These are phyloP conservation scores for Hippoglossus hippoglossus DNA, from an alignment of 2,797 vertebrate species.

Conservation along the genomic window DNA sequence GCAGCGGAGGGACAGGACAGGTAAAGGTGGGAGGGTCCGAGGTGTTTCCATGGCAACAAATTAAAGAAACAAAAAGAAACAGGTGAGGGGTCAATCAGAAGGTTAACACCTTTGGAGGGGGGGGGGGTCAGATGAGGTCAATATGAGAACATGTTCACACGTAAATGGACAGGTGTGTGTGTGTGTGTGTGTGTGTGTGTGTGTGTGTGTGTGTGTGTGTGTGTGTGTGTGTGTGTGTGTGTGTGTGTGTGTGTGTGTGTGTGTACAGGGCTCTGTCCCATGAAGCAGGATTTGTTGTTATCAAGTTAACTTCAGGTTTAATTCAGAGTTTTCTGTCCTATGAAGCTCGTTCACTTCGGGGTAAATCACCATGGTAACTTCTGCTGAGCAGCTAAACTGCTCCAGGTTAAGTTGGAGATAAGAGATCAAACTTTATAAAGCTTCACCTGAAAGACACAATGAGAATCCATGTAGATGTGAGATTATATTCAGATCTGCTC, in stretches of 20 bases:
- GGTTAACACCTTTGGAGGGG: slow-evolving; percentile 85
- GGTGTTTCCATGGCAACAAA: slow-evolving; percentile 93
- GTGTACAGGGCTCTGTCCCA: background rate
- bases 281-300: too few relatives aligned
- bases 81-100: slow-evolving; percentile 89
- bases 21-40: slow-evolving; percentile 87
- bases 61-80: slow-evolving; percentile 79
- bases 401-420: too few relatives aligned
- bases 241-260: background rate
- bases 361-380: too few relatives aligned
- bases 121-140: slow-evolving; percentile 50
- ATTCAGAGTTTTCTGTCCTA: too few relatives aligned
- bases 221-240: background rate
- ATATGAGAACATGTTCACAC: slow-evolving; percentile 34
- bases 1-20: slow-evolving; percentile 89
- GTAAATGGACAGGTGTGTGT: slow-evolving; percentile 6
- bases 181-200: background rate
- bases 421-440: too few relatives aligned
- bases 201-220: background rate
- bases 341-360: too few relatives aligned
- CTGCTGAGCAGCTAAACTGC: too few relatives aligned
- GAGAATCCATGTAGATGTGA: too few relatives aligned
- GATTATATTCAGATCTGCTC: too few relatives aligned
- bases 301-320: too few relatives aligned
- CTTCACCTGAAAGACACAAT: too few relatives aligned